phyloP scores from a whole-genome alignment of 2,797 vertebrate species.

The Ciconia nigra region DNA sequence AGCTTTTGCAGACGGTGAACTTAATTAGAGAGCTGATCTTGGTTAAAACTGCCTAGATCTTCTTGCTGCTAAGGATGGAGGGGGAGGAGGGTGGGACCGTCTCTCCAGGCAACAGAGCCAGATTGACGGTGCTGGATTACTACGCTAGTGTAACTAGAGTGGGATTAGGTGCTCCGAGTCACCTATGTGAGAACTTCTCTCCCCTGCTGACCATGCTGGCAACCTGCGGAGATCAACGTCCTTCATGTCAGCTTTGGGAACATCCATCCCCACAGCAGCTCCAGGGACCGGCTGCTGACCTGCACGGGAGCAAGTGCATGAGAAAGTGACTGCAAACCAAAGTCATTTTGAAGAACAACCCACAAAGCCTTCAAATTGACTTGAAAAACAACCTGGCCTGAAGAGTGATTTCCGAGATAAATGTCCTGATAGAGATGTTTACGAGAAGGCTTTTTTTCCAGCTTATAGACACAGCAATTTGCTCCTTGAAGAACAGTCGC shows the following conservation, averaged over 20 bases:
- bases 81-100: neutral
- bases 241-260: neutral
- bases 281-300: neutral
- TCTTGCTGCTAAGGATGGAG: neutral
- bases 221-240: neutral
- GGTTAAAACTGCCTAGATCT: slow-evolving; percentile 46
- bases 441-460: fast-evolving
- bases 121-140: slow-evolving; percentile 24
- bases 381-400: neutral
- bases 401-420: fast-evolving
- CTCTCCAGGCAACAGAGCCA: neutral
- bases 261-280: fast-evolving
- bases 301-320: neutral
- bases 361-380: neutral
- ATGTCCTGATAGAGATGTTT: neutral
- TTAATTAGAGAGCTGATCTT: slow-evolving; percentile 55
- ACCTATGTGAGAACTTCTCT: neutral
- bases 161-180: neutral
- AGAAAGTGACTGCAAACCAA: neutral
- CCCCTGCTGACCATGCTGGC: neutral
- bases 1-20: slow-evolving; percentile 3
- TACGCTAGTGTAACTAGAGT: fast-evolving
- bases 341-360: neutral
- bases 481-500: neutral
- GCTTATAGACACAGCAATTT: neutral